phyloP scores from a whole-genome alignment of 1,140 invertebrate genomes.

The Neodiprion virginianus region DNA sequence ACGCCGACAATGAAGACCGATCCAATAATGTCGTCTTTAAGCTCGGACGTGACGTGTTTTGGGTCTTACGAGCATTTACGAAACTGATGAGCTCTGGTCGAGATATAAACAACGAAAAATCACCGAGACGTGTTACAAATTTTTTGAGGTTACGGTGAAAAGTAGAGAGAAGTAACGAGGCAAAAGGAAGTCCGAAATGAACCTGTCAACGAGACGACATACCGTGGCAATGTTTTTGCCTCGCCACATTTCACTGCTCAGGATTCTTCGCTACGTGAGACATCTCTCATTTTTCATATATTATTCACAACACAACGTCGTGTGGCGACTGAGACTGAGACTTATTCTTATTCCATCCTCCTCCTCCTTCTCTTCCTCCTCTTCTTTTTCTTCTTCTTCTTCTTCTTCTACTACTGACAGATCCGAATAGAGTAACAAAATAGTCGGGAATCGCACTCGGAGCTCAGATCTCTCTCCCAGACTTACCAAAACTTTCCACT shows the following conservation, averaged over 20 bases:
- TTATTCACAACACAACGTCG: not conserved
- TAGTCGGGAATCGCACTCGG: too few species aligned
- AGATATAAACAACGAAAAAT: conserved; percentile 49
- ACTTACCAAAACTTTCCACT: too few species aligned
- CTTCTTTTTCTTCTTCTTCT: not conserved
- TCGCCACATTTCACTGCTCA: not conserved
- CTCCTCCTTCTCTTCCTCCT: not conserved
- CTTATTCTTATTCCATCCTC: not conserved
- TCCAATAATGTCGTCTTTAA: conserved; percentile 57
- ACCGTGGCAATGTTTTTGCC: not conserved
- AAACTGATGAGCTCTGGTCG: conserved; percentile 60
- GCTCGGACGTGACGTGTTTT: conserved; percentile 29
- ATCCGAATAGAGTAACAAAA: too few species aligned
- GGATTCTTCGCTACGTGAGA: not conserved
- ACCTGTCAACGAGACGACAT: not conserved
- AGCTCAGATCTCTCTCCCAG: too few species aligned
- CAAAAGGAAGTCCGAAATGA: not conserved
- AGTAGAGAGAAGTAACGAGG: not conserved
- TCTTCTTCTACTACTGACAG: not conserved
- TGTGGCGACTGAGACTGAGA: not conserved
- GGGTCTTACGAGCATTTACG: conserved; percentile 46
- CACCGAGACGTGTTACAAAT: conserved; percentile 38
- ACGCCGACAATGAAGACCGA: conserved; percentile 60
- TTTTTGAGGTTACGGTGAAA: not conserved
- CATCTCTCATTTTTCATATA: not conserved